Base-by-base conservation (phyloP, 2,888 invertebrate genomes). In the Tinea trinotella region DNA sequence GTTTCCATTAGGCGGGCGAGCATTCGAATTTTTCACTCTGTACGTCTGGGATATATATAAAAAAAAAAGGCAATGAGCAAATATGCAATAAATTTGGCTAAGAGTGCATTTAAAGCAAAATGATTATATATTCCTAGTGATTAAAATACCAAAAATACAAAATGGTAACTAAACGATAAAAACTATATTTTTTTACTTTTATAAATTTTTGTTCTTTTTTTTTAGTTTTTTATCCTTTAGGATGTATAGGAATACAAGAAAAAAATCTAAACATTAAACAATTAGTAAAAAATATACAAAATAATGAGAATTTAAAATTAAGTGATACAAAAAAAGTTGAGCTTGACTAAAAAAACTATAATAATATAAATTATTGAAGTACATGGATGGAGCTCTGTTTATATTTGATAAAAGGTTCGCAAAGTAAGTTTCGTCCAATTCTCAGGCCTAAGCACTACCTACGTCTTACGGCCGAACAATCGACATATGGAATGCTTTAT, bases 341-440 rank as follows among this genome's bases (percentile, higher is more conserved):
- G 30, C 30, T 10, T 30, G n/a, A 30, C n/a, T 10, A 2, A 36
- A 52, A 50, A 56, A 54, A 55, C 48, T 55, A 48, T 55, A 49
- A 52, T 61, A 55, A 53, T 35, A 34, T 53, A 35, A 57, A 13
- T 19, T 22, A 19, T 49, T 22, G 10, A 15, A 19, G 10, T 44
- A 44, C 13, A 30, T 46, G 17, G 44, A 17, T 17, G 36, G 18
- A 9, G 19, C 36, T 22, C 10, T 40, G 48, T 18, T 44, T 57
- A 54, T 57, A 55, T n/a, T n/a, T n/a, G n/a, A n/a, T n/a, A n/a
- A n/a, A n/a, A n/a, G n/a, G n/a, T n/a, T n/a, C n/a, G n/a, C n/a
- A n/a, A n/a, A n/a, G n/a, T n/a, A n/a, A n/a, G n/a, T n/a, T n/a
- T n/a, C n/a, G n/a, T n/a, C n/a, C n/a, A n/a, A n/a, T n/a, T n/a